Evolutionary conservation across 2,888 invertebrate genomes (phyloP), one percentile per base, ranked within the genome.

Genomic region (Muscina levida): DNA sequence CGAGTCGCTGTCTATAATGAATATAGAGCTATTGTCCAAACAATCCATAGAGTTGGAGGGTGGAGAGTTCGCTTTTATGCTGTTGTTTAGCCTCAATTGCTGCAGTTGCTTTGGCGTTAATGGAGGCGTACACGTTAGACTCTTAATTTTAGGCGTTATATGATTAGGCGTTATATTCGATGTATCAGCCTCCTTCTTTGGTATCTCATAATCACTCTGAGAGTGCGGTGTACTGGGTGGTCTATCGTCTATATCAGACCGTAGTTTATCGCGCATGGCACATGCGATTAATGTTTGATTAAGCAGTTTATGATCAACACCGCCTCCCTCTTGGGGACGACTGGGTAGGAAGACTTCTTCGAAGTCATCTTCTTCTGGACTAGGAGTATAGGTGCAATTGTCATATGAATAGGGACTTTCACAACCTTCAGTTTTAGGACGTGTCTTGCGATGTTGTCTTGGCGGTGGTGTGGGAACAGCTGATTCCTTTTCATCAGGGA

Each of bases 301-400:
- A 26, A 86, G 82, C 48, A 84, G 84, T 8, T 82, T 85, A 17
- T 86, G 85, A 79, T 87, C 85, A 0, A 86, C 76, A 2, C 68
- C 79, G 13, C 57, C 51, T n/a, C 17, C 15, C 17, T 46, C n/a
- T 37, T 59, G 70, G 1, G 74, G 67, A 31, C 44, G 65, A 67
- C 67, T 83, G 3, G 88, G 86, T 26, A 87, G 84, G 72, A 89
- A 90, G 1, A 89, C 89, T 70, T 90, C 89, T 75, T 89, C 89
- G 31, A 86, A 88, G 37, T 87, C 86, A 22, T 82, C 82, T n/a
- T 85, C 87, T 8, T 62, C 87, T 0, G 86, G 84, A 72, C 87
- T 89, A 6, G 86, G 86, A 24, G 87, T 86, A 67, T 87, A 90
- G 59, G 87, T 89, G 15, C 87, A 87, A 83, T 90, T 90, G 53